Base-by-base conservation (phyloP, 2,888 invertebrate genomes). In the Charanyca ferruginea region DNA sequence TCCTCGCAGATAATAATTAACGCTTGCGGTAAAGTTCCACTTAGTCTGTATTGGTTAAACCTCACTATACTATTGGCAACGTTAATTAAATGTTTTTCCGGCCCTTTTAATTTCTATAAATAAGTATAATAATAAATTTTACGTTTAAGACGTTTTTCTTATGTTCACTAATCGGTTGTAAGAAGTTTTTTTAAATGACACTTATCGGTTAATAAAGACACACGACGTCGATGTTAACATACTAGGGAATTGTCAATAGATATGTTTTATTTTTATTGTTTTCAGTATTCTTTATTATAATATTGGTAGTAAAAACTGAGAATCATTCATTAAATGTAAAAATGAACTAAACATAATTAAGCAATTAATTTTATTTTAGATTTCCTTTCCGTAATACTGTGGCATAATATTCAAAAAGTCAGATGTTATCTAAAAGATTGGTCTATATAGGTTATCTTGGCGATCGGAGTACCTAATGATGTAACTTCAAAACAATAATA, bases 1-100 rank as follows among this genome's bases (percentile, higher is more conserved):
- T 95, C 91, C 93, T 93, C 93, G 89, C 94, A 94, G 95, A 95
- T 95, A 95, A 95, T 95, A 95, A 95, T 95, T 95, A 95, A 95
- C 94, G 95, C 94, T 94, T 92, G 95, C 91, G 95, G 95, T 95
- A 91, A 92, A 93, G 92, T 93, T 93, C 93, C 91, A 94, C 94
- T 94, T 93, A 93, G 94, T 92, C 91, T 89, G 93, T 89, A 90
- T 91, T 91, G 91, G 92, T 90, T 91, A 89, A 91, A 91, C 91
- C 92, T 86, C 85, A 89, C 91, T 90, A 89, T 90, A 89, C 87
- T 90, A 91, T 87, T 89, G 89, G 90, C 86, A 86, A 87, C 91
- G 91, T 94, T 93, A 93, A 93, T 84, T 83, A 85, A 84, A 83
- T 76, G 75, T 83, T 83, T 79, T 80, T 77, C 73, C 73, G 55